phyloP scores from a whole-genome alignment of 2,113 vertebrate species.

The Mixornis gularis region DNA sequence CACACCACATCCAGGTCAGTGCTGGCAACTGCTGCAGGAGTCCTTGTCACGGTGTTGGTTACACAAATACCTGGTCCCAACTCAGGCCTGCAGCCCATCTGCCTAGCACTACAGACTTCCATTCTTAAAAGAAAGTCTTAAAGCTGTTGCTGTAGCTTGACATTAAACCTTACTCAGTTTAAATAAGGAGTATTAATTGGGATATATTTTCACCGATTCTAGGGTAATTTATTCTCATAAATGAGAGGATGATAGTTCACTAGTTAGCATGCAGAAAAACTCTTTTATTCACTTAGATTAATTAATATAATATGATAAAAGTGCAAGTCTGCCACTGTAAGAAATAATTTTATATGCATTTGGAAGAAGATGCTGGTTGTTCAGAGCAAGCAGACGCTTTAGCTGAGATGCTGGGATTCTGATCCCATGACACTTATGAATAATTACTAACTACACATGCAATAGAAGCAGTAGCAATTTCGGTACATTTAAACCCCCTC shows the following conservation, averaged over 20 bases:
- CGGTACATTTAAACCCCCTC: background rate
- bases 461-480: constrained; percentile 33
- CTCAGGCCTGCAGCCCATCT: background rate
- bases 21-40: background rate
- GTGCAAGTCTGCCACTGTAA: background rate
- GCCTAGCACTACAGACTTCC: background rate
- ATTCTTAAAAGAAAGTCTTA: background rate
- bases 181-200: constrained; percentile 2
- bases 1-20: background rate
- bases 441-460: background rate
- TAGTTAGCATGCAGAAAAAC: background rate
- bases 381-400: background rate
- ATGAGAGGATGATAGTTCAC: background rate
- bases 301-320: background rate
- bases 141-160: background rate
- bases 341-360: background rate
- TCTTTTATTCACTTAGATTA: constrained; percentile 15
- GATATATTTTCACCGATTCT: background rate
- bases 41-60: background rate
- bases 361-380: background rate
- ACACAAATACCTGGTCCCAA: background rate
- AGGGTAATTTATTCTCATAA: constrained; percentile 16
- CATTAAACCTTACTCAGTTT: background rate
- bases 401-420: constrained; percentile 20
- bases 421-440: constrained; percentile 14